Percentiles rank a stretch among this genome's conserved stretches.
Evolutionary conservation across 2,113 vertebrate genomes (phyloP).

Genomic region (Silurus glanis): DNA sequence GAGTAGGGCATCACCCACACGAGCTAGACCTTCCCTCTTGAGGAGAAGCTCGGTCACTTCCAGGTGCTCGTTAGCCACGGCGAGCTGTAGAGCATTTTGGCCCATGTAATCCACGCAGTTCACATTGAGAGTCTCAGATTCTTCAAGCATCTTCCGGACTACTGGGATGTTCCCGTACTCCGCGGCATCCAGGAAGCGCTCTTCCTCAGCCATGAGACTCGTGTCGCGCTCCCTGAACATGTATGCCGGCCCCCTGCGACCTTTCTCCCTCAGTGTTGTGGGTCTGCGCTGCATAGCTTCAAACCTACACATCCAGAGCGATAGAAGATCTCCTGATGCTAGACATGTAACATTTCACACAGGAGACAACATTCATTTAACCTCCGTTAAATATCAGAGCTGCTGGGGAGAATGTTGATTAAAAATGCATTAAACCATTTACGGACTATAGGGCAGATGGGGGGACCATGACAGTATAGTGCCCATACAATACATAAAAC

Average conservation of each 20-base stretch:
- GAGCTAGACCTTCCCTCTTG: conserved; percentile 82
- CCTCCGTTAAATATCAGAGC: neutral
- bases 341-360: neutral
- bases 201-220: conserved; percentile 81
- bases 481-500: neutral
- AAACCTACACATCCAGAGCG: conserved; percentile 38
- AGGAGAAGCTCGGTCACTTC: conserved; percentile 93
- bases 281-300: conserved; percentile 59
- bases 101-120: conserved; percentile 98
- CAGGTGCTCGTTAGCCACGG: conserved; percentile 94
- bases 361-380: neutral
- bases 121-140: conserved; percentile 86
- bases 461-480: neutral
- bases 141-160: conserved; percentile 87
- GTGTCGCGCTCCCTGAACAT: conserved; percentile 83
- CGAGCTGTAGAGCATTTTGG: conserved; percentile 91
- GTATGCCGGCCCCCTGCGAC: conserved; percentile 82
- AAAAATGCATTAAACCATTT: neutral
- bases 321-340: neutral
- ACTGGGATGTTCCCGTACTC: conserved; percentile 89
- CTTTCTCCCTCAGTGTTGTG: conserved; percentile 80
- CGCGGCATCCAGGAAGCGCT: conserved; percentile 69
- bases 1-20: conserved; percentile 84
- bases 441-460: neutral
- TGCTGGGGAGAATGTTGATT: neutral